A percentile compares a stretch with the other conserved stretches of the same genome.
Evolutionary conservation across 2,888 invertebrate genomes (phyloP).

Genomic region (Dichetophora obliterata): DNA sequence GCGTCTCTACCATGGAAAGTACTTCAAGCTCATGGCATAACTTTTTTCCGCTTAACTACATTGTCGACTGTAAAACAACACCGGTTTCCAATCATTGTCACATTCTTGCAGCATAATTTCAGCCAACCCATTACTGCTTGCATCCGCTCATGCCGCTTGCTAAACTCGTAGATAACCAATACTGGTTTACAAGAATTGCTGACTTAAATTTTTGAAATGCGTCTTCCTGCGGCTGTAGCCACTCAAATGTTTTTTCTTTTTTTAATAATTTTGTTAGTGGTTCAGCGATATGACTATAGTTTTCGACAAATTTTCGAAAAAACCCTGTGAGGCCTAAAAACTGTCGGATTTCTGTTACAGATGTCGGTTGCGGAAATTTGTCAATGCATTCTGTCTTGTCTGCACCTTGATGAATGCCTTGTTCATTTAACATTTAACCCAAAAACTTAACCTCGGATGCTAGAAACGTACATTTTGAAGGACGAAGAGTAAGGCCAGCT

Average conservation of each 20-base stretch:
- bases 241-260: slow-evolving; percentile 29
- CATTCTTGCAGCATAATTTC: too few relatives aligned
- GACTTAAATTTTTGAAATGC: too few relatives aligned
- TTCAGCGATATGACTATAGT: slow-evolving; percentile 39
- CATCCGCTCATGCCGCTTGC: too few relatives aligned
- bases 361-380: slow-evolving; percentile 39
- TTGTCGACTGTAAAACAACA: too few relatives aligned
- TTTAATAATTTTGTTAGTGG: slow-evolving; percentile 40
- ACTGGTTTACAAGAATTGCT: too few relatives aligned
- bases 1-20: too few relatives aligned
- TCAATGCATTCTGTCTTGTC: slow-evolving; percentile 38
- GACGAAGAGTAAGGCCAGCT: neutral
- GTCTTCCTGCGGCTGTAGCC: too few relatives aligned
- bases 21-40: too few relatives aligned
- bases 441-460: slow-evolving; percentile 35
- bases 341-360: slow-evolving; percentile 31
- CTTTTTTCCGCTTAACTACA: too few relatives aligned
- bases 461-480: slow-evolving; percentile 42
- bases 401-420: slow-evolving; percentile 36
- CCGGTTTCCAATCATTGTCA: too few relatives aligned
- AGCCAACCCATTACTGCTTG: too few relatives aligned
- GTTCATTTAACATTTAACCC: slow-evolving; percentile 33
- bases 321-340: slow-evolving; percentile 42
- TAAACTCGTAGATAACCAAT: too few relatives aligned
- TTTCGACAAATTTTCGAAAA: slow-evolving; percentile 41